Conservation (phyloP, 2,797 vertebrate genomes). For the Enteromius afrohamiltoni region DNA sequence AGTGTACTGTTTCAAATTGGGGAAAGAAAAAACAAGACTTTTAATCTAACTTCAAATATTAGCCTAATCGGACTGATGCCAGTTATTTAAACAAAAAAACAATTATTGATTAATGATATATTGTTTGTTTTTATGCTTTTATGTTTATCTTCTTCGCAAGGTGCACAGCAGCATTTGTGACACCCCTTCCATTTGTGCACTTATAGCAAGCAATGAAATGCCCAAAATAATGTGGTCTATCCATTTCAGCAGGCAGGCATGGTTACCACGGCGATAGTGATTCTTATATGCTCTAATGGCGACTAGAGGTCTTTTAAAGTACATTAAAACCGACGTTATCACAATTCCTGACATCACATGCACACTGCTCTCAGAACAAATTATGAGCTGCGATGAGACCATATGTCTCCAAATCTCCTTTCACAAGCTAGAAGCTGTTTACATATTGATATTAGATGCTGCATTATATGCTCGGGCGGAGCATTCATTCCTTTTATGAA, state of each 20-base stretch:
- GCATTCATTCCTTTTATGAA: conserved; percentile 34
- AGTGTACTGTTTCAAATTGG: neutral
- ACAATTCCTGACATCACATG: conserved; percentile 36
- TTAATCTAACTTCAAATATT: neutral
- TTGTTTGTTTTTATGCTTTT: neutral
- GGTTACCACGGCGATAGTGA: conserved; percentile 30
- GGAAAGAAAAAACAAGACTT: neutral
- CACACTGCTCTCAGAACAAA: conserved; percentile 43
- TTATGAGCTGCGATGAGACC: conserved; percentile 37
- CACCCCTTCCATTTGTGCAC: conserved; percentile 28
- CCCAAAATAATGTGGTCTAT: conserved; percentile 44
- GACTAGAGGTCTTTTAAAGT: conserved; percentile 44
- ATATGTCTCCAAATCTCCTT: conserved; percentile 46
- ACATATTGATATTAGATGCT: conserved; percentile 41
- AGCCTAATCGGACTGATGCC: neutral
- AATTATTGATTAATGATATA: neutral
- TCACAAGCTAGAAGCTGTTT: conserved; percentile 39
- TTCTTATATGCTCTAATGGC: conserved; percentile 43
- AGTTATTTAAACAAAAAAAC: neutral
- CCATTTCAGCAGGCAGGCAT: conserved; percentile 32
- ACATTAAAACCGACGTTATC: conserved; percentile 44
- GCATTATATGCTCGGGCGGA: conserved; percentile 24
- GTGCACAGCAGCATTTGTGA: neutral
- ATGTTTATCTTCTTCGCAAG: neutral
- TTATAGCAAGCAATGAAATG: conserved; percentile 23